Evolutionary conservation across 1,140 invertebrate genomes (phyloP), one percentile per base, ranked within the genome.

Genomic region (Drosophila bocqueti): DNA sequence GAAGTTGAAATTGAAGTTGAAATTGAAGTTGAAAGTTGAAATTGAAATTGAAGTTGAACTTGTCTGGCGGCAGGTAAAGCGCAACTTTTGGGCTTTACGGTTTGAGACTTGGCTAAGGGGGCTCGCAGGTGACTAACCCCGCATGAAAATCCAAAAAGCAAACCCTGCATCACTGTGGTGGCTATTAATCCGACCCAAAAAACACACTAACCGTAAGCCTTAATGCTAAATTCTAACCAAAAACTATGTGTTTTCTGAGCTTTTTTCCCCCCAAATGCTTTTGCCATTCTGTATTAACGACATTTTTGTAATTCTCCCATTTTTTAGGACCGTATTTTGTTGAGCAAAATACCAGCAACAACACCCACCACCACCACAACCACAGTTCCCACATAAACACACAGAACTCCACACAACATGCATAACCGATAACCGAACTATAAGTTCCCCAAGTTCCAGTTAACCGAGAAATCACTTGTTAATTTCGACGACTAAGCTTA

Each of bases 51-150:
- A 68, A 68, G 26, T 68, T 62, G 58, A 71, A 72, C 49, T 60
- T 79, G 47, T 79, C 67, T 66, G 82, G 65, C 78, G 79, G 75
- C 79, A 87, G 84, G 84, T 87, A 87, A 87, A 81, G 74, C 71
- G 49, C 81, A 65, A 66, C 54, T 66, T 59, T 78, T 63, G 72
- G 73, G 65, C 63, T 71, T 54, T 40, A 52, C 63, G 76, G 81
- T 83, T 83, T 68, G 64, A 68, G 71, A 61, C 52, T 69, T 34
- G 73, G 52, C 64, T 76, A 38, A 52, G 9, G 11, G 11, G 4
- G 18, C 29, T 36, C 61, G 65, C 75, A 59, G 60, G 75, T 54
- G 49, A 79, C 76, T 79, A 79, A 79, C 74, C 8, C 45, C 26
- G n/a, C 24, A 24, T n/a, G 61, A 62, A 47, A 64, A 31, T 3